Evolutionary conservation across 2,113 vertebrate genomes (phyloP), one percentile per base, ranked within the genome.

Genomic region (Clarias batrachus): DNA sequence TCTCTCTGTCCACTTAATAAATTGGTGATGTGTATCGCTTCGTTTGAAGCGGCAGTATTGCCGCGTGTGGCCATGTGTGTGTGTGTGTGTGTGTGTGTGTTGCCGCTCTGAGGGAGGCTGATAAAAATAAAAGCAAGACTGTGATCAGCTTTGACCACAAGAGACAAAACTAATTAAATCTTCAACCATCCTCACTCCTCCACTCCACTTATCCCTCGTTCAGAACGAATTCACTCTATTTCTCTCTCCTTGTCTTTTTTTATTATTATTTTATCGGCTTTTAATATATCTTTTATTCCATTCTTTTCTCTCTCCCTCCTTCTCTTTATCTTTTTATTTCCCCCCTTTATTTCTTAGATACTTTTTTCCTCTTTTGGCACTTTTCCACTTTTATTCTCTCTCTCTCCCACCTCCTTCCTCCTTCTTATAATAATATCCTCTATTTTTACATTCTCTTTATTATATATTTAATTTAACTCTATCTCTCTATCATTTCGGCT

Each of bases 171-270:
- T 80, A 80, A 80, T 80, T 80, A 80, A 60, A 80, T 80, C 78
- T 60, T 80, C 57, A 80, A 80, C 78, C 27, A 80, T 80, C 56
- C 11, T 9, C 57, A 80, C 19, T 80, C 78, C 78, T 80, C 27
- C 78, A 33, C 9, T 59, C 30, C 30, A 80, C 57, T 80, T 80
- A 80, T 60, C 56, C 57, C 19, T 80, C 10, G 11, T 80, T 80
- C 23, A 33, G 27, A 60, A 80, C 25, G 9, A 80, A 13, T 30
- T 59, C 25, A 33, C 56, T 60, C 56, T 79, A 7, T 59, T 17
- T 33, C n/a, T 19, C 30, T 33, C 30, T 74, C 68, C 0, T 9
- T 14, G 87, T 92, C 91, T 92, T 91, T 92, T 92, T 89, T 85
- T 89, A 7, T 11, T 4, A n/a, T 41, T 73, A 33, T 33, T 33